Base-by-base conservation (phyloP, 2,888 invertebrate genomes). In the Diaprepes abbreviatus region DNA sequence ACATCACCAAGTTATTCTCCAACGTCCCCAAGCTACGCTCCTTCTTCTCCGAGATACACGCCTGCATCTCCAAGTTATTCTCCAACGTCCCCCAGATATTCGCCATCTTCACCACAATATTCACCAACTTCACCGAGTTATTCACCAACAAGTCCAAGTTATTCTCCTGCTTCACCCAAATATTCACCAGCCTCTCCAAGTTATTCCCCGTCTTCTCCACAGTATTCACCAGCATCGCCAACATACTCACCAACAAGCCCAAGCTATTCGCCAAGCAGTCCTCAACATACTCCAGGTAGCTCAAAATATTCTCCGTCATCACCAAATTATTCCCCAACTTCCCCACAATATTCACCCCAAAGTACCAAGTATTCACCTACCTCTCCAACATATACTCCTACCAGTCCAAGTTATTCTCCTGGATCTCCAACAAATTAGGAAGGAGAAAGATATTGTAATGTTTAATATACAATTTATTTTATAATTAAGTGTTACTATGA, bases 41-140 rank as follows among this genome's bases (percentile, higher is more conserved):
- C 96, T 0, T 92, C 93, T 24, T 92, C 92, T 28, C 94, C 92
- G 0, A 86, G 86, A 64, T 90, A 90, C 78, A 88, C 88, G 0
- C 92, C 93, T 0, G 90, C 93, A 21, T 91, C 93, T 17, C 95
- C 95, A 0, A 90, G 88, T 79, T 93, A 92, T 80, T 93, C 93
- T 0, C 93, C 94, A 0, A 91, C 92, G 71, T 88, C 91, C 77
- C 90, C 94, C 0, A 90, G 90, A 74, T 94, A 94, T 80, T 93
- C 93, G 0, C 94, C 95, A 4, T 91, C 93, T 0, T 92, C 91
- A 74, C 95, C 95, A 0, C 91, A 91, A 60, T 95, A 95, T 82
- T 93, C 93, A 0, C 95, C 96, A 0, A 93, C 94, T 0, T 92
- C 92, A 73, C 95, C 95, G 0, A 92, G 91, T 76, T 95, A 96